These are phyloP conservation scores for Lagocephalus sceleratus DNA, from an alignment of 2,797 vertebrate genomes.

Conservation along the genomic window DNA sequence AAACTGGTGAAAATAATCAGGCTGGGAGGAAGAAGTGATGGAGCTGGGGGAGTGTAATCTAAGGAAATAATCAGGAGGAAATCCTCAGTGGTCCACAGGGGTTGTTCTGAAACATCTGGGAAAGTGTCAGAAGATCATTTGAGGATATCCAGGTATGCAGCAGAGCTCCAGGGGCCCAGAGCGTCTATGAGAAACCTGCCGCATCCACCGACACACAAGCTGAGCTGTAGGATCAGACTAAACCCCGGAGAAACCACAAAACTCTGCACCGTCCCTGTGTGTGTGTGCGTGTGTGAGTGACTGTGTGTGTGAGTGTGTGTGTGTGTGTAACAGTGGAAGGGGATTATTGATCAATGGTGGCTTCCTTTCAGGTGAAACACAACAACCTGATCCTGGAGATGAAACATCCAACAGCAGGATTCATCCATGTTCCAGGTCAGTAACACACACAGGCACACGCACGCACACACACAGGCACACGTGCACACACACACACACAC, in stretches of 20 bases:
- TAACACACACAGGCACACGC: not conserved
- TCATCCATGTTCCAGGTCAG: not conserved
- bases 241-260: too few species aligned
- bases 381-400: conserved; percentile 2
- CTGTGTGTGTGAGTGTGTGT: not conserved
- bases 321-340: conserved; percentile 20
- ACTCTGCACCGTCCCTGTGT: too few species aligned
- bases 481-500: conserved; percentile 1
- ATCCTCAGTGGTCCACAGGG: conserved; percentile 18
- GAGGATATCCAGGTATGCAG: conserved; percentile 37
- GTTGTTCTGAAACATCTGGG: conserved; percentile 36
- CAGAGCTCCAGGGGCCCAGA: not conserved
- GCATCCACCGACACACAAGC: too few species aligned
- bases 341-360: not conserved
- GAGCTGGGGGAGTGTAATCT: conserved; percentile 25
- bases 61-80: conserved; percentile 34
- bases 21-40: conserved; percentile 33
- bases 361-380: conserved; percentile 1
- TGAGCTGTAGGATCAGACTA: too few species aligned
- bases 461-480: not conserved
- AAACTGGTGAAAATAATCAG: conserved; percentile 31
- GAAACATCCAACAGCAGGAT: conserved; percentile 2
- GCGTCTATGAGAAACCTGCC: not conserved
- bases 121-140: conserved; percentile 39
- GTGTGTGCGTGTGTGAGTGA: conserved; percentile 55